These are phyloP conservation scores for Subanguina moxae DNA, from an alignment of 1,140 invertebrate genomes.

Conservation along the genomic window DNA sequence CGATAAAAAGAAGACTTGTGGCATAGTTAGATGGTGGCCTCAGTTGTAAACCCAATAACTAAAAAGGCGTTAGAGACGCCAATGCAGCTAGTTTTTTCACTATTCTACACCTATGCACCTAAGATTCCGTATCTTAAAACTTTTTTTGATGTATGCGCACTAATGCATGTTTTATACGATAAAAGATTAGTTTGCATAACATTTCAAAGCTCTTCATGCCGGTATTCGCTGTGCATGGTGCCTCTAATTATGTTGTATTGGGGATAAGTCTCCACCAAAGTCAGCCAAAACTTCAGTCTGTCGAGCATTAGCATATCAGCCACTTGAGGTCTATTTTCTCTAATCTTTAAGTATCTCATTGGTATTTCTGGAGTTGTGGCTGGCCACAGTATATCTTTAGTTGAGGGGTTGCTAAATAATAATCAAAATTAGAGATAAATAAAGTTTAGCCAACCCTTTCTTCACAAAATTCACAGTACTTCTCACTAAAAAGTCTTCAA, in stretches of 20 bases:
- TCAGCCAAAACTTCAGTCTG: conserved; percentile 22
- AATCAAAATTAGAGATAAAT: background rate
- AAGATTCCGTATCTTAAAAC: background rate
- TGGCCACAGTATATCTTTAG: conserved; percentile 10
- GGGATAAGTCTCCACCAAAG: conserved; percentile 12
- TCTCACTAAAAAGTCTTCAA: conserved; percentile 10
- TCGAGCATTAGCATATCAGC: background rate
- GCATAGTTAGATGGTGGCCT: no score
- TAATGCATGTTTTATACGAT: background rate
- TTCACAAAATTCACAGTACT: conserved; percentile 15
- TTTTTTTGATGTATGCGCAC: background rate
- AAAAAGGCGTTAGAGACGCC: no score
- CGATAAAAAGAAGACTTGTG: no score
- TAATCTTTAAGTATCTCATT: conserved; percentile 17
- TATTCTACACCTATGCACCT: no score
- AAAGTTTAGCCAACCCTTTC: conserved; percentile 6
- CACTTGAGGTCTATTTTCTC: conserved; percentile 13
- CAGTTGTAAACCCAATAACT: no score
- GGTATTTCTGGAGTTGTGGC: conserved; percentile 13
- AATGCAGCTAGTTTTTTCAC: no score
- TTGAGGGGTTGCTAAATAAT: background rate
- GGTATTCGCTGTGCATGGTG: background rate
- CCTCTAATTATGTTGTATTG: conserved; percentile 22
- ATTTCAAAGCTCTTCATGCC: conserved; percentile 19
- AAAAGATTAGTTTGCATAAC: background rate